These are phyloP conservation scores for Drosophila gunungcola DNA, from an alignment of 1,140 invertebrate genomes.

Conservation along the genomic window DNA sequence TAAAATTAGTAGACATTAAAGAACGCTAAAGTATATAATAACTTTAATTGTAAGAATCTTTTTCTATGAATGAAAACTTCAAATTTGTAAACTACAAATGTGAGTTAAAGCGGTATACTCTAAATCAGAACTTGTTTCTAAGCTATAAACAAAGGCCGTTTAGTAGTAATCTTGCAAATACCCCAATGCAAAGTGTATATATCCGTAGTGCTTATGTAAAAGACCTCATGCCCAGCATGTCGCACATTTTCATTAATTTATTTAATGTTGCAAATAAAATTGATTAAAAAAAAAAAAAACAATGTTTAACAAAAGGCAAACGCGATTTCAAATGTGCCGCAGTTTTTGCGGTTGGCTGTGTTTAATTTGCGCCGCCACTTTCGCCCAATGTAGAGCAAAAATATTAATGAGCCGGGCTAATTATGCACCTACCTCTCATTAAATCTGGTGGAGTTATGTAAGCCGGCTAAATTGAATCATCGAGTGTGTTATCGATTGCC, in stretches of 20 bases:
- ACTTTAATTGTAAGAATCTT: too few relatives aligned
- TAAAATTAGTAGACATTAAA: too few relatives aligned
- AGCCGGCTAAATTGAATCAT: conserved; percentile 28
- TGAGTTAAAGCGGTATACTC: too few relatives aligned
- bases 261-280: conserved; percentile 44
- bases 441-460: conserved; percentile 22
- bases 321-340: conserved; percentile 64
- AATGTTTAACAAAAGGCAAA: conserved; percentile 11
- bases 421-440: conserved; percentile 23
- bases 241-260: conserved; percentile 72
- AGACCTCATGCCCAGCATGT: conserved; percentile 47
- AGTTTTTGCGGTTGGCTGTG: conserved; percentile 6
- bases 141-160: background rate
- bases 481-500: conserved; percentile 40
- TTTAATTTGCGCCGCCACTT: conserved; percentile 46
- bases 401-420: conserved; percentile 46
- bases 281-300: conserved; percentile 10
- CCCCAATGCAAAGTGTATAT: background rate
- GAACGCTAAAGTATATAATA: too few relatives aligned
- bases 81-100: too few relatives aligned
- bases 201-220: conserved; percentile 8
- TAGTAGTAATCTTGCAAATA: background rate
- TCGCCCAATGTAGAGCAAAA: conserved; percentile 43
- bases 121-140: background rate
- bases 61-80: too few relatives aligned